Base-by-base conservation (phyloP, 2,888 invertebrate genomes). In the Meiosimyza decipiens region DNA sequence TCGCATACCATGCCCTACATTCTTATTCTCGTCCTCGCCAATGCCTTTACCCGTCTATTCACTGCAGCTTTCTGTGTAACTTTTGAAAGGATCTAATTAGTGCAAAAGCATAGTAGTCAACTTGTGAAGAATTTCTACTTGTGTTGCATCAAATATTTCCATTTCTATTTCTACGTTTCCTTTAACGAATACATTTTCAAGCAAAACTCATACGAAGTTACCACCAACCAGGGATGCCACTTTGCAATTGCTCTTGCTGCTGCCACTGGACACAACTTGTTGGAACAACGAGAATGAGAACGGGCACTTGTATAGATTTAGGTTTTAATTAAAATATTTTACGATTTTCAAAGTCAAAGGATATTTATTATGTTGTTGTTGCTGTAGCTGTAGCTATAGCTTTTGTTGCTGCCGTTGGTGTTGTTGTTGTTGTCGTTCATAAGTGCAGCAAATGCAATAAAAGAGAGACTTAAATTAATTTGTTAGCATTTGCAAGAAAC, bases 71-170 rank as follows among this genome's bases (percentile, higher is more conserved):
- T 67, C 47, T 18, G 47, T 67, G 67, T 57, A 67, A 67, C 54
- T 55, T 57, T 47, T 67, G 67, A 67, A 67, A 55, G 67, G 67
- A 67, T 54, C 67, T 67, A 67, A 67, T 67, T 67, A 67, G 67
- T 55, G 55, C 49, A 67, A 67, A 55, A 67, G 67, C 55, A 67
- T 55, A 67, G 55, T 47, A 67, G 55, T 55, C 55, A 67, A 67
- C 67, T 67, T 13, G n/a, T 12, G 57, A 40, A 67, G 67, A 55
- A 67, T 67, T 67, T 67, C 55, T 18, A 55, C 49, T 67, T 50
- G 40, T 47, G 51, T 33, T 15, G 6, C n/a, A 54, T 55, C n/a
- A 67, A 55, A 40, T 67, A 67, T 55, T 55, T 67, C 67, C 54
- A 67, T 55, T 55, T 67, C 50, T 51, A 40, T 40, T 40, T 40